These are phyloP conservation scores for Benitochromis conjunctus DNA, from an alignment of 2,113 vertebrate species.

Conservation along the genomic window DNA sequence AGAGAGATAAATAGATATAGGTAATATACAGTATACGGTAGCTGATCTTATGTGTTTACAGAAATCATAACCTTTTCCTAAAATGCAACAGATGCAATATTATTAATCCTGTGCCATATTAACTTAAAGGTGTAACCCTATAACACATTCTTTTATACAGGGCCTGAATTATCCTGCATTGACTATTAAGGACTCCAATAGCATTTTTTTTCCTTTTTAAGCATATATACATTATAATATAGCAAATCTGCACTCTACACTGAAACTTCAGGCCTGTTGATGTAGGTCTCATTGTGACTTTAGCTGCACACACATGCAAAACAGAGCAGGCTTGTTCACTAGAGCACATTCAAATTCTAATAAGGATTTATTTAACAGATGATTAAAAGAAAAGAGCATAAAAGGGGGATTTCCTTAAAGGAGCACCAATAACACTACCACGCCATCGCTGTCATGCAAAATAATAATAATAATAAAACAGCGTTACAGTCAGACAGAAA, in stretches of 20 bases:
- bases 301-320: neutral
- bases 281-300: neutral
- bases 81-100: neutral
- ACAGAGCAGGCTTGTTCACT: neutral
- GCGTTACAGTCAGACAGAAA: neutral
- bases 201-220: neutral
- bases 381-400: neutral
- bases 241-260: neutral
- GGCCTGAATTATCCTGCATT: neutral
- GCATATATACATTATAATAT: neutral
- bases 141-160: neutral
- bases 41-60: neutral
- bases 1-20: neutral
- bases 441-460: constrained; percentile 23
- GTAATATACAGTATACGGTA: neutral
- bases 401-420: constrained; percentile 34
- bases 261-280: neutral
- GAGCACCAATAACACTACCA: constrained; percentile 49
- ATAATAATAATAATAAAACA: neutral
- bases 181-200: neutral
- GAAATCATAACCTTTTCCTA: neutral
- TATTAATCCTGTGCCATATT: neutral
- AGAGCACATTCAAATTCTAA: constrained; percentile 25
- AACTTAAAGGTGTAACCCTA: neutral
- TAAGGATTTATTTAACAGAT: constrained; percentile 31